phyloP scores from a whole-genome alignment of 2,888 invertebrate species.

The Nomada flava region DNA sequence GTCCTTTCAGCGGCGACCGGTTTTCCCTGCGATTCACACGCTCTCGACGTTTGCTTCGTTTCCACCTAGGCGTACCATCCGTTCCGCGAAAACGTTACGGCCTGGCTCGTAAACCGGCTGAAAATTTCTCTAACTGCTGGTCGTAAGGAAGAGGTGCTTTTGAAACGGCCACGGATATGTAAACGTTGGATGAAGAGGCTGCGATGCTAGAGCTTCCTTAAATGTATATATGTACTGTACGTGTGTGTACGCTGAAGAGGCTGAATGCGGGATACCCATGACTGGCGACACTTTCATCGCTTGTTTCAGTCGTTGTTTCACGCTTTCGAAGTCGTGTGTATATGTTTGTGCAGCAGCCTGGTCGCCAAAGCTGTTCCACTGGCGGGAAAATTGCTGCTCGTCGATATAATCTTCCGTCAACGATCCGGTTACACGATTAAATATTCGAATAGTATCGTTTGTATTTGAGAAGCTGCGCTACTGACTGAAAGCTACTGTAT shows the following conservation, averaged over 20 bases:
- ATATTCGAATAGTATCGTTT: neutral
- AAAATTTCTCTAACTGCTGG: constrained; percentile 63
- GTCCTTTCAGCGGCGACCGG: neutral
- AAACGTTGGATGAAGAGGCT: constrained; percentile 33
- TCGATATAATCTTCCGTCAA: neutral
- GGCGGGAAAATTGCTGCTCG: neutral
- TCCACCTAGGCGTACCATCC: constrained; percentile 18
- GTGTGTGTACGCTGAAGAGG: neutral
- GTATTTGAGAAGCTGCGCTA: neutral
- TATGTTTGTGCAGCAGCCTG: neutral
- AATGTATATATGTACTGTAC: neutral
- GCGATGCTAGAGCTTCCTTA: constrained; percentile 19
- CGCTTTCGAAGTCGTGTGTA: constrained; percentile 7
- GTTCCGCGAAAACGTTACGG: constrained; percentile 53
- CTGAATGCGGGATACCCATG: constrained; percentile 9
- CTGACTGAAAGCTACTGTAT: too few species aligned
- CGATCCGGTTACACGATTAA: constrained; percentile 10
- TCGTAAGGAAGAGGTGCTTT: constrained; percentile 47
- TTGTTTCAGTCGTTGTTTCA: constrained; percentile 33
- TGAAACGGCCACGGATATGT: constrained; percentile 47
- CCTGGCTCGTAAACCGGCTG: constrained; percentile 50
- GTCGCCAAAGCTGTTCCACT: neutral
- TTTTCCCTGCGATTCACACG: constrained; percentile 10
- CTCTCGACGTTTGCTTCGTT: constrained; percentile 1
- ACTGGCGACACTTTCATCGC: constrained; percentile 13